Percentiles rank a stretch among this genome's conserved stretches.
phyloP scores from a whole-genome alignment of 2,888 invertebrate genomes.

The Acrobasis consociella region DNA sequence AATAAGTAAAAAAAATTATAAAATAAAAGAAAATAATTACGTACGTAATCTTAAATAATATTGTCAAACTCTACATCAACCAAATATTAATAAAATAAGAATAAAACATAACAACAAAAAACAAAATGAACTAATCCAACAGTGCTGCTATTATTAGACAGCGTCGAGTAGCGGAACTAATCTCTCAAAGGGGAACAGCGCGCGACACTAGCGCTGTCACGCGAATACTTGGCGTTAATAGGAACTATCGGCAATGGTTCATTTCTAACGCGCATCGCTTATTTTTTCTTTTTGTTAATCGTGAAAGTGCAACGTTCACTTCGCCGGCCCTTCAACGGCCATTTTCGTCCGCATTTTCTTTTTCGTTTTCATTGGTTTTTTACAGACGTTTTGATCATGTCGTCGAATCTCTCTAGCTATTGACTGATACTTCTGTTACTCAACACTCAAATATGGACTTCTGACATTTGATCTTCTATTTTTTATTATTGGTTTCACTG shows the following conservation, averaged over 20 bases:
- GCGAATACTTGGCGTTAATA: conserved; percentile 46
- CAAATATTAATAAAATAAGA: conserved; percentile 30
- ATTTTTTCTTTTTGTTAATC: conserved; percentile 73
- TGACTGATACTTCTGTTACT: conserved; percentile 17
- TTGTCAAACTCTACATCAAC: neutral
- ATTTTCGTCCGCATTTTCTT: conserved; percentile 71
- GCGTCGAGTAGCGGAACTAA: conserved; percentile 78
- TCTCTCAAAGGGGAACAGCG: conserved; percentile 31
- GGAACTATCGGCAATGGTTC: conserved; percentile 69
- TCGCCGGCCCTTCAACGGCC: conserved; percentile 71
- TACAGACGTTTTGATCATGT: conserved; percentile 73
- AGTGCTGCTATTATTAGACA: conserved; percentile 58
- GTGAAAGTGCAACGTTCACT: conserved; percentile 81
- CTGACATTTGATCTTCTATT: neutral
- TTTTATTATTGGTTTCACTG: neutral
- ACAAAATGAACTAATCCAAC: conserved; percentile 1
- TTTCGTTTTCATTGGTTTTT: conserved; percentile 72
- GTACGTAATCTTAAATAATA: neutral
- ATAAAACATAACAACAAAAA: conserved; percentile 33
- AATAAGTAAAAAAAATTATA: neutral
- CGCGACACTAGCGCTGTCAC: conserved; percentile 55
- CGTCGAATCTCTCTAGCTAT: conserved; percentile 42
- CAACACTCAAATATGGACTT: neutral
- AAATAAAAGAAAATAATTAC: neutral
- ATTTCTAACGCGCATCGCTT: conserved; percentile 64